A percentile compares a stretch with the other conserved stretches of the same genome.
phyloP scores from a whole-genome alignment of 2,113 vertebrate species.

The Eleginops maclovinus region DNA sequence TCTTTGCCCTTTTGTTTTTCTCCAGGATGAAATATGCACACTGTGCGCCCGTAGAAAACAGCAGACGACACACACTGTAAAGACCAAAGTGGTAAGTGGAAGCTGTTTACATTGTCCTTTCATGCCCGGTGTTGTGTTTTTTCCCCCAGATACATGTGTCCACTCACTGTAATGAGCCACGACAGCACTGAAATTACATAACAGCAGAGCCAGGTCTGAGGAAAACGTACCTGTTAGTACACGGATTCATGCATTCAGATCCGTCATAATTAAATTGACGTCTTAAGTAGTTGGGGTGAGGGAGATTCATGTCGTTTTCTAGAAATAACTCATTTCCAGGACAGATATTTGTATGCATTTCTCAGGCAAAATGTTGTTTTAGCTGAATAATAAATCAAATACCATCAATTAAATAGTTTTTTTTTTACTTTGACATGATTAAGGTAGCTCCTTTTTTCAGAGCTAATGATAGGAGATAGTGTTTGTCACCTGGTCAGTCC shows the following conservation, averaged over 20 bases:
- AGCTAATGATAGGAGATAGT: constrained; percentile 36
- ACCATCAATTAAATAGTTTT: neutral
- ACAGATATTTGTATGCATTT: neutral
- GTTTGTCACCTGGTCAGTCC: constrained; percentile 70
- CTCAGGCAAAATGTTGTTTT: neutral
- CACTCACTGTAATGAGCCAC: constrained; percentile 45
- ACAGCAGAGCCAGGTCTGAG: neutral
- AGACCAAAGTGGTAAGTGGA: constrained; percentile 82
- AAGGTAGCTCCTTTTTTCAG: neutral
- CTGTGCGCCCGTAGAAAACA: constrained; percentile 73
- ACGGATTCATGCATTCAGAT: neutral
- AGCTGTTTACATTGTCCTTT: constrained; percentile 56
- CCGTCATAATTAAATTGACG: neutral
- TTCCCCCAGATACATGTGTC: constrained; percentile 26
- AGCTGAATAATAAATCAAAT: neutral
- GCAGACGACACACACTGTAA: constrained; percentile 69
- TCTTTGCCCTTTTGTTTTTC: constrained; percentile 27
- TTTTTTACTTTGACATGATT: neutral
- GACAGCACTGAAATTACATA: constrained; percentile 32
- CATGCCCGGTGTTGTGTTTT: constrained; percentile 60
- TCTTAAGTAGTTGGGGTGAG: constrained; percentile 1
- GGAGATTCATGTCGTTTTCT: neutral
- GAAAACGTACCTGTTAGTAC: neutral
- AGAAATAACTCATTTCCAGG: neutral
- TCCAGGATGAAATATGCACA: constrained; percentile 83